Evolutionary conservation across 1,140 invertebrate genomes (phyloP).

Genomic region (Wiebesia pumilae): DNA sequence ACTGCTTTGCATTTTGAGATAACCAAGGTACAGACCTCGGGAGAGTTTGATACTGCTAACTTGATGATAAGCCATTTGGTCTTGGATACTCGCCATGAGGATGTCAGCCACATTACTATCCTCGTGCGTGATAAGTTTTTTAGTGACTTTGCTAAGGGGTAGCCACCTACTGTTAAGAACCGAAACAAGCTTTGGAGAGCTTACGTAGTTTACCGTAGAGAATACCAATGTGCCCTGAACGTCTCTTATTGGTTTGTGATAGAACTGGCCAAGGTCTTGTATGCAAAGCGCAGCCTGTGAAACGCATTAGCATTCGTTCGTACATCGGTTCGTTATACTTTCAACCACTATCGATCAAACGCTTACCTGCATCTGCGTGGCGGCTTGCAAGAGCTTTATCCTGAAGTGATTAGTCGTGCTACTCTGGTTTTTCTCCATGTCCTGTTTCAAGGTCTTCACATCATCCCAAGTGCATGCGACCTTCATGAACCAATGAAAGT

Average conservation of each 20-base stretch:
- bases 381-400: conserved; percentile 92
- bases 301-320: too few relatives aligned
- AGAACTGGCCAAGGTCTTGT: conserved; percentile 94
- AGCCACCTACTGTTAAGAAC: conserved; percentile 93
- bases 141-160: conserved; percentile 85
- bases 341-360: too few relatives aligned
- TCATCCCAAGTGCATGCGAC: conserved; percentile 97
- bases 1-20: conserved; percentile 95
- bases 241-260: conserved; percentile 91
- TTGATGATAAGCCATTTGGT: conserved; percentile 95
- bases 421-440: conserved; percentile 94
- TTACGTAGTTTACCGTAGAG: conserved; percentile 88
- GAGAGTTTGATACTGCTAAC: conserved; percentile 86
- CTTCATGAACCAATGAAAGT: conserved; percentile 99
- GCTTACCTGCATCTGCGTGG: conserved; percentile 92
- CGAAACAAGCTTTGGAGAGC: conserved; percentile 88
- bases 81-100: conserved; percentile 88
- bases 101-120: conserved; percentile 87
- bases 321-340: too few relatives aligned
- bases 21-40: conserved; percentile 94
- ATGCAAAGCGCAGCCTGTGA: conserved; percentile 86
- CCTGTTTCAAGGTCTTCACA: conserved; percentile 89
- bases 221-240: conserved; percentile 92
- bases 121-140: conserved; percentile 78
- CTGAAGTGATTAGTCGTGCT: conserved; percentile 92